These are phyloP conservation scores for Cynopterus brachyotis DNA, from an alignment of 2,113 vertebrate species.

Conservation along the genomic window DNA sequence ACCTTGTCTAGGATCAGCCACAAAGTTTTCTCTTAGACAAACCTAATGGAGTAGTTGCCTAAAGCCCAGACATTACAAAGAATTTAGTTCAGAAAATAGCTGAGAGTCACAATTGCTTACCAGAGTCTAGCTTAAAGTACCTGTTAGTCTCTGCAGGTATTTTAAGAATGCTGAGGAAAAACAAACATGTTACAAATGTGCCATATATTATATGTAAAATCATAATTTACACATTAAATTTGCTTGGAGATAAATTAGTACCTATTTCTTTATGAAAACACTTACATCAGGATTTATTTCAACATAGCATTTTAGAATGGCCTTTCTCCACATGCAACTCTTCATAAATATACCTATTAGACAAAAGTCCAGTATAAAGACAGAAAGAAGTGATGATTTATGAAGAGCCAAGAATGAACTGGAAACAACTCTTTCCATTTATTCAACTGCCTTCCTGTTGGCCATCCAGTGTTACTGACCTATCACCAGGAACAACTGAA, in stretches of 20 bases:
- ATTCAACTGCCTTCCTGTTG: not conserved
- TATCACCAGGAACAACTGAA: not conserved
- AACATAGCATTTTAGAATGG: constrained; percentile 1
- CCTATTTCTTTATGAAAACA: not conserved
- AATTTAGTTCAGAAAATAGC: constrained; percentile 50
- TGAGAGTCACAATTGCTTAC: constrained; percentile 28
- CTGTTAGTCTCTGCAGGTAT: not conserved
- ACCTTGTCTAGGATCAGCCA: not conserved
- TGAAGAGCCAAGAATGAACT: not conserved
- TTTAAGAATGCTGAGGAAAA: constrained; percentile 11
- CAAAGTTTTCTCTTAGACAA: not conserved
- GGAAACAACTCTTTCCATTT: not conserved
- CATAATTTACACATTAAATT: not conserved
- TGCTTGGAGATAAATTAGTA: constrained; percentile 36
- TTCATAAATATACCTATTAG: not conserved
- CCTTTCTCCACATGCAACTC: not conserved
- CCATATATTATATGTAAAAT: not conserved
- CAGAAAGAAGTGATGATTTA: not conserved
- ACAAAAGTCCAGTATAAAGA: not conserved
- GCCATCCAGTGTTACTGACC: not conserved
- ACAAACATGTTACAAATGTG: not conserved
- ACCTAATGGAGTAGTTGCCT: not conserved
- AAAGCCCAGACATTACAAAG: not conserved
- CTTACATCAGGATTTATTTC: constrained; percentile 1
- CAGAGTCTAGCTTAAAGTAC: not conserved